Base-by-base conservation (phyloP, 2,888 invertebrate genomes). In the Alsophila aescularia region DNA sequence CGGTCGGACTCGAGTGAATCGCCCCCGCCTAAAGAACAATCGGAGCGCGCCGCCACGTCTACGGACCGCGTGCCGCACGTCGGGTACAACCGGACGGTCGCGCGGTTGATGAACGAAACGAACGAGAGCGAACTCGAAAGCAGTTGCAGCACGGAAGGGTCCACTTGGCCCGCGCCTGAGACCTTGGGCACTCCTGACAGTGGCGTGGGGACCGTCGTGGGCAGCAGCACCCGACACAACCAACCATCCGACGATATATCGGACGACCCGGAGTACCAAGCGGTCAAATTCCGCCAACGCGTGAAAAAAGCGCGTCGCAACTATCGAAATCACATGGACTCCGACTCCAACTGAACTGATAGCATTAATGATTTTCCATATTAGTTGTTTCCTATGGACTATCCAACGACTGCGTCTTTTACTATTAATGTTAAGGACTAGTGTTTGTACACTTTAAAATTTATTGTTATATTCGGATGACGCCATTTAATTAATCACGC, bases 311-410 rank as follows among this genome's bases (percentile, higher is more conserved):
- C 93, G 0, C 88, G 94, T 5, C 86, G 94, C 54, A 94, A 94
- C 76, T 93, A 94, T 76, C 90, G 94, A 67, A 93, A 90, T 76
- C 94, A 93, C 68, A 92, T 94, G 79, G 94, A 94, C 61, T 94
- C 94, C 0, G 95, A 95, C 75, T 94, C 94, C 40, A 94, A 94
- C 78, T 90, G 82, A 89, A 78, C 71, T 77, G 71, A 75, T 66
- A 50, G 10, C 36, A 24, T 37, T 27, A 24, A 35, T 35, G 24
- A 3, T n/a, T 27, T 24, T 24, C 24, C 24, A 24, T 31, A 24
- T 27, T 27, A 18, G n/a, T 36, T 18, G 49, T 41, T 54, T 34
- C 36, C 64, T 59, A 63, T 60, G 57, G 56, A 66, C 63, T 66
- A 58, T 55, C 43, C 43, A 52, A 68, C 58, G 70, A 77, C 70